These are phyloP conservation scores for Anthophora plumipes DNA, from an alignment of 2,888 invertebrate species.

Conservation along the genomic window DNA sequence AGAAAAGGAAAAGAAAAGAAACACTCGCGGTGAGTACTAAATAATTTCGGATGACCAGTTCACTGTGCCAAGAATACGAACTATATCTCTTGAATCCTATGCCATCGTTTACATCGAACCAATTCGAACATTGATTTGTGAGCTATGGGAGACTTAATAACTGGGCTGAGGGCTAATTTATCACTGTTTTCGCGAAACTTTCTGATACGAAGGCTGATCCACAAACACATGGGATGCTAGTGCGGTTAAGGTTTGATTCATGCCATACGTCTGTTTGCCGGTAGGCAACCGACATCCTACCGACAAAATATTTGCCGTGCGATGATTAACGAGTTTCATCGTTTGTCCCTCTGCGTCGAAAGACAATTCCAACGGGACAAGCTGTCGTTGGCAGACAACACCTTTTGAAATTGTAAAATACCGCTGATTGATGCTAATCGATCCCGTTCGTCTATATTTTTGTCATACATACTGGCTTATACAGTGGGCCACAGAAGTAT, in stretches of 20 bases:
- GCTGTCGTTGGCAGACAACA: background rate
- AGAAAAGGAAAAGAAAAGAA: background rate
- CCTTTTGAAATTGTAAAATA: background rate
- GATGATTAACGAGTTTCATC: conserved; percentile 18
- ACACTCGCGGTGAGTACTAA: background rate
- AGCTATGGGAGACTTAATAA: conserved; percentile 21
- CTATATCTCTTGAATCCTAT: background rate
- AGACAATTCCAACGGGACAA: conserved; percentile 6
- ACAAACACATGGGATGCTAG: conserved; percentile 4
- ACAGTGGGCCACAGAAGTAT: too few relatives aligned
- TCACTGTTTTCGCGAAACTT: conserved; percentile 34
- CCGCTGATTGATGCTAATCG: background rate
- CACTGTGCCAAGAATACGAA: background rate
- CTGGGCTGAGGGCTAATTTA: conserved; percentile 18
- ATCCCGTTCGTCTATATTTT: background rate
- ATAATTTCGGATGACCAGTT: conserved; percentile 3
- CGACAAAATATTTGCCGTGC: conserved; percentile 5
- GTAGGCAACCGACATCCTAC: background rate
- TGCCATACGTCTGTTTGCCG: conserved; percentile 7
- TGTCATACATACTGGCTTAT: too few relatives aligned
- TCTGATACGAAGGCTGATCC: conserved; percentile 16
- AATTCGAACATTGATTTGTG: conserved; percentile 16
- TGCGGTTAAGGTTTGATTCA: conserved; percentile 16
- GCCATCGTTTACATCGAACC: conserved; percentile 1
- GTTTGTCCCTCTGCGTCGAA: background rate